A percentile compares a stretch with the other conserved stretches of the same genome.
These are phyloP conservation scores for Drosophila oshimai DNA, from an alignment of 1,140 invertebrate species.

Conservation along the genomic window DNA sequence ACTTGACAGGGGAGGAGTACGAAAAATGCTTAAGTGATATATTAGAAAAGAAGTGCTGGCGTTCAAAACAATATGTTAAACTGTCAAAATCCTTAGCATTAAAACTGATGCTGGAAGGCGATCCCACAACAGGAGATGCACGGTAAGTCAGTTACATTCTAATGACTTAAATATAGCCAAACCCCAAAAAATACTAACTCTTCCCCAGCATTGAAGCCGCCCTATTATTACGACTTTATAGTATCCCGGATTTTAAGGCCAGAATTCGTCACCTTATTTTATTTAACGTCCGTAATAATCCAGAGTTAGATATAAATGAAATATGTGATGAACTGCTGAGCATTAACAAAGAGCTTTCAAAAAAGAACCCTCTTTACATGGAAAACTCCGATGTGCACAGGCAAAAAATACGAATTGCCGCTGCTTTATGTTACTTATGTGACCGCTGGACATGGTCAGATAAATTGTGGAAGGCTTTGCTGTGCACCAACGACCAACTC, in stretches of 20 bases:
- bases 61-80: no score
- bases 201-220: conserved; percentile 2
- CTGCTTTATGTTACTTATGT: conserved; percentile 56
- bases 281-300: no score
- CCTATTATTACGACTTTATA: background rate
- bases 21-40: background rate
- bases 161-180: no score
- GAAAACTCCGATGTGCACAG: conserved; percentile 82
- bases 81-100: background rate
- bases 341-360: conserved; percentile 34
- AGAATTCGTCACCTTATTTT: no score
- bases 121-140: conserved; percentile 47
- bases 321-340: conserved; percentile 14
- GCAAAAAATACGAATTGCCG: conserved; percentile 80
- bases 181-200: no score
- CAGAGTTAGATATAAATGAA: background rate
- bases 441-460: background rate
- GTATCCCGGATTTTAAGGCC: no score
- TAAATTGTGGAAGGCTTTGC: conserved; percentile 81
- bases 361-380: conserved; percentile 77
- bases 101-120: conserved; percentile 24
- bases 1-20: background rate
- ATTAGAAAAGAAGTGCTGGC: no score
- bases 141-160: conserved; percentile 31
- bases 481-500: conserved; percentile 85